Evolutionary conservation across 2,797 vertebrate species (phyloP).

Genomic region (Sebastiscus albofasciatus): DNA sequence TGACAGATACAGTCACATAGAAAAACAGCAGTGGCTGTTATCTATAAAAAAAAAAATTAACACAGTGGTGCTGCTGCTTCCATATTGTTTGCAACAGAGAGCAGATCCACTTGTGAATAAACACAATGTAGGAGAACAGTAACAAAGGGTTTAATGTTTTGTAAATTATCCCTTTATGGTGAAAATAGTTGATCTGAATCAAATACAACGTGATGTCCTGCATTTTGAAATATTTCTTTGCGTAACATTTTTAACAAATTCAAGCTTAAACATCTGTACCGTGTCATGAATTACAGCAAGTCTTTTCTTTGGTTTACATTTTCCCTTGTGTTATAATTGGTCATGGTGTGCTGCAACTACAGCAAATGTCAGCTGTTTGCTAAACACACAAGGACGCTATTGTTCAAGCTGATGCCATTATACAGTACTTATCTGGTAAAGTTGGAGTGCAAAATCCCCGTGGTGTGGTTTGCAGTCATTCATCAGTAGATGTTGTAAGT

Average conservation of each 20-base stretch:
- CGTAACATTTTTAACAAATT: background rate
- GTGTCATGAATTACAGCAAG: background rate
- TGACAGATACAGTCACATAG: conserved; percentile 2
- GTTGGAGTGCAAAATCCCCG: background rate
- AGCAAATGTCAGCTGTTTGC: background rate
- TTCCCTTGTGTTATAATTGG: background rate
- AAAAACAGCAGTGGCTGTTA: background rate
- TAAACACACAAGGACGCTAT: background rate
- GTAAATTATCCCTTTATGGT: background rate
- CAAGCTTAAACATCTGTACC: background rate
- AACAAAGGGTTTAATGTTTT: background rate
- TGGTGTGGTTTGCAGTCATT: background rate
- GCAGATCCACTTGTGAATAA: background rate
- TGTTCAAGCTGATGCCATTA: background rate
- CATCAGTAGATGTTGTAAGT: background rate
- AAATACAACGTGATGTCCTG: background rate
- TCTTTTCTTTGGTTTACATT: background rate
- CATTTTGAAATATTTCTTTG: background rate
- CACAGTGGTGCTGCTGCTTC: background rate
- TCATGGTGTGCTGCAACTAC: background rate
- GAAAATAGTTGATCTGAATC: background rate
- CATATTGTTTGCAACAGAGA: conserved; percentile 15
- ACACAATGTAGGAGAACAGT: background rate
- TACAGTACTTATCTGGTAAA: background rate
- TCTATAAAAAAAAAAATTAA: background rate